Percentiles rank a stretch among this genome's conserved stretches.
phyloP scores from a whole-genome alignment of 2,797 vertebrate species.

The Stomatorhinus walkeri region DNA sequence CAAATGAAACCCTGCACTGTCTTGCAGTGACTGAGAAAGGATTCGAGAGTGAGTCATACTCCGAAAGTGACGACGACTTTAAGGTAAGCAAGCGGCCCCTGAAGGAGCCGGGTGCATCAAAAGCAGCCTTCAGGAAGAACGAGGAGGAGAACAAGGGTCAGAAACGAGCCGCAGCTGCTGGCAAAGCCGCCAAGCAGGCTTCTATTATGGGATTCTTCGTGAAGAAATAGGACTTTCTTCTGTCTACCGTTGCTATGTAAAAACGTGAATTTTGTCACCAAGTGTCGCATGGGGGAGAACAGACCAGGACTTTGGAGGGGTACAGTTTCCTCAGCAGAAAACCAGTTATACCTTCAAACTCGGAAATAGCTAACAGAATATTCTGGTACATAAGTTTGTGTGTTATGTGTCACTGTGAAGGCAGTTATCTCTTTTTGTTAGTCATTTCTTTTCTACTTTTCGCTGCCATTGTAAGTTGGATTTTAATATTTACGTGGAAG shows the following conservation, averaged over 20 bases:
- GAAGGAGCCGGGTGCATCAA: slow-evolving; percentile 36
- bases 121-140: slow-evolving; percentile 42
- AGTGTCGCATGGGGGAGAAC: background rate
- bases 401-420: background rate
- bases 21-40: slow-evolving; percentile 84
- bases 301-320: background rate
- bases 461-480: background rate
- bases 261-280: background rate
- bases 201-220: slow-evolving; percentile 91
- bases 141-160: slow-evolving; percentile 66
- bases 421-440: background rate
- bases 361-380: background rate
- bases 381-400: background rate
- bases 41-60: slow-evolving; percentile 86
- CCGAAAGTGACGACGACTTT: slow-evolving; percentile 73
- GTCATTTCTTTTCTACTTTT: background rate
- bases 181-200: slow-evolving; percentile 74
- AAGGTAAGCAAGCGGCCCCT: slow-evolving; percentile 38
- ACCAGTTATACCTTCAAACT: background rate
- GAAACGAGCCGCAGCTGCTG: slow-evolving; percentile 60
- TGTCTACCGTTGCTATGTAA: background rate
- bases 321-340: background rate
- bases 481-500: background rate
- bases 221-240: slow-evolving; percentile 64
- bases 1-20: background rate